phyloP scores from a whole-genome alignment of 2,888 invertebrate species.

The Cephus spinipes region DNA sequence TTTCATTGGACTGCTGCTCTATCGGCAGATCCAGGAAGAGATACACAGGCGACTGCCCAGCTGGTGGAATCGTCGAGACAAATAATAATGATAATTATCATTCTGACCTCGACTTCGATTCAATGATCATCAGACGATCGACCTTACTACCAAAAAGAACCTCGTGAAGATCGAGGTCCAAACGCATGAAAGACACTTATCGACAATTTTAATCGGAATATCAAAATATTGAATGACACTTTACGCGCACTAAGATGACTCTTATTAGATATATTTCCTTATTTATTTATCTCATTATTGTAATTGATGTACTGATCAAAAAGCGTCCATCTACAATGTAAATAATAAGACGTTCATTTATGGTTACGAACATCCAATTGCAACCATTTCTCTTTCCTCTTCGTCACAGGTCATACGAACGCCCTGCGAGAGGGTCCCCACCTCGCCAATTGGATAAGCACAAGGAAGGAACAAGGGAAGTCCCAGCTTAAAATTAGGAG shows the following conservation, averaged over 20 bases:
- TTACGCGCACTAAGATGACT: background rate
- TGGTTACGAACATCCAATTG: background rate
- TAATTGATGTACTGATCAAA: background rate
- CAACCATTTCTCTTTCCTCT: background rate
- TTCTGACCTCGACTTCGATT: background rate
- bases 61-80: background rate
- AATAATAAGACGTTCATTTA: constrained; percentile 23
- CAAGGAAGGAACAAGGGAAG: background rate
- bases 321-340: constrained; percentile 11
- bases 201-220: background rate
- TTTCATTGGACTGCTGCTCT: constrained; percentile 80
- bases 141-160: too few relatives aligned
- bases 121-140: too few relatives aligned
- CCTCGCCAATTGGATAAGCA: background rate
- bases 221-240: background rate
- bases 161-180: background rate
- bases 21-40: constrained; percentile 80
- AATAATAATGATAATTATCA: background rate
- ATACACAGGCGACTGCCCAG: constrained; percentile 65
- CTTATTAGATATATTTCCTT: background rate
- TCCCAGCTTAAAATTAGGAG: background rate
- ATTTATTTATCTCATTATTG: background rate
- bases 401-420: background rate
- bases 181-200: constrained; percentile 6
- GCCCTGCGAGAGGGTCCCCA: background rate